Percentiles rank a stretch among this genome's conserved stretches.
Conservation (phyloP, 2,888 invertebrate genomes). For the Drosophila anomelani region DNA sequence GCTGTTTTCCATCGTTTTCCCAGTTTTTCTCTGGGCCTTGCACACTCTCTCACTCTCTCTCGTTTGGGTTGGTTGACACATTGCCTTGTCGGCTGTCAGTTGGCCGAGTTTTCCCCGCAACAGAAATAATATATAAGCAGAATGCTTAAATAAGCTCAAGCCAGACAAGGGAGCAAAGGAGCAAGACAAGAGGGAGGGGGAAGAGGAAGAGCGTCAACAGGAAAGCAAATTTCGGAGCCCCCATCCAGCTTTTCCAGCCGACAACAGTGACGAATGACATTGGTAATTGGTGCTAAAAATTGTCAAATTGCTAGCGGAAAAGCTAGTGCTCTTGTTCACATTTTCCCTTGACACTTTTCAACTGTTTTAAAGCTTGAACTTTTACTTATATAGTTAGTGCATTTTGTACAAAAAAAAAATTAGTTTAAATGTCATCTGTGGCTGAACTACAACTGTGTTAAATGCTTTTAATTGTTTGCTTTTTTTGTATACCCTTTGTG, state of each 20-base stretch:
- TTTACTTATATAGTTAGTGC: background rate
- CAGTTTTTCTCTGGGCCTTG: constrained; percentile 8
- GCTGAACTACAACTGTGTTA: constrained; percentile 25
- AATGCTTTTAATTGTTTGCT: constrained; percentile 25
- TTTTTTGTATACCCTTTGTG: constrained; percentile 16
- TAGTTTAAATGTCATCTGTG: constrained; percentile 22
- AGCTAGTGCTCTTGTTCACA: constrained; percentile 1
- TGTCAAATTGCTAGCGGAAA: constrained; percentile 44
- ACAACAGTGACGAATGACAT: constrained; percentile 59
- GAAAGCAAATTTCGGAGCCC: constrained; percentile 7
- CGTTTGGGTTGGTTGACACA: constrained; percentile 45
- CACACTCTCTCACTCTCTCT: constrained; percentile 20
- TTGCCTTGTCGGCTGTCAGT: constrained; percentile 42
- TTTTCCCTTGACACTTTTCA: background rate
- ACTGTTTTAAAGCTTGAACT: constrained; percentile 38
- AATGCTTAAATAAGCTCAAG: constrained; percentile 48
- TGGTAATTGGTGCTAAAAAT: constrained; percentile 63
- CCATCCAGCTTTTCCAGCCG: background rate
- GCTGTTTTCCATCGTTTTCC: constrained; percentile 17
- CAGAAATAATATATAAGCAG: constrained; percentile 52
- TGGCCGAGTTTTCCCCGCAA: constrained; percentile 42
- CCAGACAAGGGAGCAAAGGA: constrained; percentile 32
- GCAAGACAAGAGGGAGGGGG: too few species aligned
- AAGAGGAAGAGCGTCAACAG: background rate
- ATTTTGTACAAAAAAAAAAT: background rate